Conservation (phyloP, 2,888 invertebrate genomes). For the Cryptocephalus primarius region DNA sequence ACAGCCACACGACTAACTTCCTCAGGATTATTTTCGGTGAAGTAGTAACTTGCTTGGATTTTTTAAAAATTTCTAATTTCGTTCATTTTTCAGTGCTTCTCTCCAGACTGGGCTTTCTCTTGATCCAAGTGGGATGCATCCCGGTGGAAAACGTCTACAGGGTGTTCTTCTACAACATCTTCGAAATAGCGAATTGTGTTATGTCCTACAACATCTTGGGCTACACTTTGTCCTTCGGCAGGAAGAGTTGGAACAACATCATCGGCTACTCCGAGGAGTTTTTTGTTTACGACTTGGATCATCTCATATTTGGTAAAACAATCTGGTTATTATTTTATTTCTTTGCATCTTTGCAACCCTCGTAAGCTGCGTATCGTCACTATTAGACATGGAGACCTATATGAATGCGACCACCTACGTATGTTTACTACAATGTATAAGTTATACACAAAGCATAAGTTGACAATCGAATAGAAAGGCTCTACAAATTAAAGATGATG, state of each 20-base stretch:
- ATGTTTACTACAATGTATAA: too few species aligned
- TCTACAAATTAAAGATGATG: too few species aligned
- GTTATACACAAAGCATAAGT: too few species aligned
- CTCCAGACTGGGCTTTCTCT: constrained; percentile 20
- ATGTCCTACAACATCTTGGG: constrained; percentile 27
- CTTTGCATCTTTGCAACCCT: too few species aligned
- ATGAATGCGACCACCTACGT: too few species aligned
- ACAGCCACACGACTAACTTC: background rate
- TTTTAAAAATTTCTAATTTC: background rate
- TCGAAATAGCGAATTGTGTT: constrained; percentile 28
- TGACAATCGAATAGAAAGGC: too few species aligned
- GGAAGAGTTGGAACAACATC: constrained; percentile 19
- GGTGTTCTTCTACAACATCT: constrained; percentile 30
- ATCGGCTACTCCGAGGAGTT: constrained; percentile 14
- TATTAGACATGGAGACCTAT: too few species aligned
- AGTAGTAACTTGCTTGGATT: background rate
- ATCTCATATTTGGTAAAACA: constrained; percentile 5
- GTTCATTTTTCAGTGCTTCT: constrained; percentile 13
- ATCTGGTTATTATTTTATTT: too few species aligned
- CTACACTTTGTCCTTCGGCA: constrained; percentile 27
- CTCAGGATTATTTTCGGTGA: background rate
- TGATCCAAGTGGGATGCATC: constrained; percentile 30
- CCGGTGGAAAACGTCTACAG: constrained; percentile 31
- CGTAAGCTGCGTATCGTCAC: too few species aligned
- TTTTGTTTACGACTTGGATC: constrained; percentile 3